Percentiles rank a stretch among this genome's conserved stretches.
Conservation (phyloP, 2,888 invertebrate genomes). For the Chrysotoxum bicinctum region DNA sequence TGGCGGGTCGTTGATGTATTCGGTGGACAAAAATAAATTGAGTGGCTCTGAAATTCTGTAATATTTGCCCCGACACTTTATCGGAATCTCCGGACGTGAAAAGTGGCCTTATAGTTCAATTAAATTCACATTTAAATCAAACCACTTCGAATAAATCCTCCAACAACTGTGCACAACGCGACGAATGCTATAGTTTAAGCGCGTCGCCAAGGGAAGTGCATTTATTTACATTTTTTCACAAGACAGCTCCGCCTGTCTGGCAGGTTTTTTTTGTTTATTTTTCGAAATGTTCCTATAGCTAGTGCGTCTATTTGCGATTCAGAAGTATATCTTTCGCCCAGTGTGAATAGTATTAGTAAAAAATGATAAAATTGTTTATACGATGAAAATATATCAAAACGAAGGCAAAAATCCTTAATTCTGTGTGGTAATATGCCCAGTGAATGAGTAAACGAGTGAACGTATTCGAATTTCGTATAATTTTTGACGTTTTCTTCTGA, state of each 20-base stretch:
- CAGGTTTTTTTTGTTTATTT: conserved; percentile 46
- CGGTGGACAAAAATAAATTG: conserved; percentile 12
- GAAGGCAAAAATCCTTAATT: conserved; percentile 9
- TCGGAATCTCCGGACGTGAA: conserved; percentile 30
- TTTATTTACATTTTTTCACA: conserved; percentile 60
- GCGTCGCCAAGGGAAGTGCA: conserved; percentile 42
- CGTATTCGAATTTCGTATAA: conserved; percentile 4
- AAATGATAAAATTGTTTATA: conserved; percentile 28
- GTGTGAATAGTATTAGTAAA: conserved; percentile 4
- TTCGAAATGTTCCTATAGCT: conserved; percentile 3
- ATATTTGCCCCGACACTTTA: conserved; percentile 20
- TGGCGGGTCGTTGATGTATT: conserved; percentile 50
- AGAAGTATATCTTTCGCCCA: background rate
- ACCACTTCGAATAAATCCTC: background rate
- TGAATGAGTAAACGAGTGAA: background rate
- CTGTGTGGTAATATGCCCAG: background rate
- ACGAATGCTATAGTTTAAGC: conserved; percentile 39
- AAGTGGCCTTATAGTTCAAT: background rate
- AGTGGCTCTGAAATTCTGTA: conserved; percentile 19
- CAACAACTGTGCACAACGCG: conserved; percentile 2
- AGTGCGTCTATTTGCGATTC: conserved; percentile 34
- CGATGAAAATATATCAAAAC: conserved; percentile 8
- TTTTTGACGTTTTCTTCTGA: conserved; percentile 27
- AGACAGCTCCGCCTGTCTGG: conserved; percentile 5
- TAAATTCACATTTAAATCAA: background rate